Base-by-base conservation (phyloP, 2,888 invertebrate genomes). In the Noctuana brunneofusca region DNA sequence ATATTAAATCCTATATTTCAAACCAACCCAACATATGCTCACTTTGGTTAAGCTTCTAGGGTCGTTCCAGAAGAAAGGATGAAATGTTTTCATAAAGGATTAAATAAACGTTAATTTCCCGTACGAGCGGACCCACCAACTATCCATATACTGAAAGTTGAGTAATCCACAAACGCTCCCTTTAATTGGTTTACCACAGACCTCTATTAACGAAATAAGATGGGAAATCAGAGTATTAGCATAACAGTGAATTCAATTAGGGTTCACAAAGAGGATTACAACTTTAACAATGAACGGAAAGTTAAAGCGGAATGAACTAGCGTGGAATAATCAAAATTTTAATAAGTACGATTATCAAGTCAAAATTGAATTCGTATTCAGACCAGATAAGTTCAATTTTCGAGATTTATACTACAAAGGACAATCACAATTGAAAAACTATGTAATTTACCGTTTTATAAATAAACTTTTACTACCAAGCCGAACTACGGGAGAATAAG, bases 191-290 rank as follows among this genome's bases (percentile, higher is more conserved):
- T 89, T 86, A 89, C 87, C 87, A 84, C 88, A 84, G 84, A 85
- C 88, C 90, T 87, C 90, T 89, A 90, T 90, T 90, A 91, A 89
- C 89, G 83, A 89, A 89, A 90, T 90, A 90, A 90, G 89, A 90
- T 90, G 89, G 88, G 89, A 89, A 90, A 90, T 90, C 89, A 90
- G 85, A 87, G 89, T 89, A 91, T 91, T 91, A 90, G 87, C 91
- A 91, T 91, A 90, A 90, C 90, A 90, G 89, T 86, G 83, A 89
- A 90, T 91, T 90, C 90, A 89, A 91, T 91, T 91, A 89, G 86
- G 86, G 84, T 83, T 80, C 84, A 90, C 90, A 91, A 90, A 91
- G 89, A 89, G 90, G 89, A 91, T 91, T 90, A 91, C 87, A 90
- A 90, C 89, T 90, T 91, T 89, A 87, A 90, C 88, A 89, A 88